Base-by-base conservation (phyloP, 2,113 vertebrate genomes). In the Trichomycterus rosablanca region DNA sequence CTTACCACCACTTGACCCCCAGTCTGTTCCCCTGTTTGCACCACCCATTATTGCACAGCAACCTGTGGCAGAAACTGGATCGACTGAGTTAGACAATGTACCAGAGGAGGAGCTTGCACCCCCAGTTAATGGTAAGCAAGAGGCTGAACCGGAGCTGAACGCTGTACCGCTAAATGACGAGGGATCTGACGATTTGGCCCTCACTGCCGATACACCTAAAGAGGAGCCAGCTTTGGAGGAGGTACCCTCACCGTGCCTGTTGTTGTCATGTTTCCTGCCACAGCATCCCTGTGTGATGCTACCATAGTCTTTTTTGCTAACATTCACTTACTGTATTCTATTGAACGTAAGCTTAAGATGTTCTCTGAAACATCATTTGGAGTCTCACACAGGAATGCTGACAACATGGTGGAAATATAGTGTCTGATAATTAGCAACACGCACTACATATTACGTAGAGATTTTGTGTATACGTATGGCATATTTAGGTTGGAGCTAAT, bases 181-280 rank as follows among this genome's bases (percentile, higher is more conserved):
- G 9, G 44, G 24, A 15, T 26, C 6, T 3, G 9, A 8, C 1
- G 53, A 73, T 45, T 48, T 78, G 69, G 75, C 78, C 32, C 79
- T 68, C 22, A 74, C 59, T 0, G 60, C 81, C 62, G 81, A 86
- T 43, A 63, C 55, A 15, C 70, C 84, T 74, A 64, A 78, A 45
- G 85, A 86, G 66, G 89, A 92, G 45, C 81, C 87, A 35, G 50
- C 80, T 68, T 80, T 85, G 74, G 78, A 79, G 84, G 86, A 92
- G 91, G 91, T 92, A 91, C 80, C 82, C 32, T 66, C 63, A 4
- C 55, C 2, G 8, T 10, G 16, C 42, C 64, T 28, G 44, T 43
- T 32, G 20, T 46, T 12, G 19, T 35, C n/a, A 11, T 12, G 12
- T 44, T 32, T 28, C 26, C 37, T 66, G 54, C 43, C 7, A 16